Evolutionary conservation across 2,888 invertebrate species (phyloP).

Genomic region (Agrochola lychnidis): DNA sequence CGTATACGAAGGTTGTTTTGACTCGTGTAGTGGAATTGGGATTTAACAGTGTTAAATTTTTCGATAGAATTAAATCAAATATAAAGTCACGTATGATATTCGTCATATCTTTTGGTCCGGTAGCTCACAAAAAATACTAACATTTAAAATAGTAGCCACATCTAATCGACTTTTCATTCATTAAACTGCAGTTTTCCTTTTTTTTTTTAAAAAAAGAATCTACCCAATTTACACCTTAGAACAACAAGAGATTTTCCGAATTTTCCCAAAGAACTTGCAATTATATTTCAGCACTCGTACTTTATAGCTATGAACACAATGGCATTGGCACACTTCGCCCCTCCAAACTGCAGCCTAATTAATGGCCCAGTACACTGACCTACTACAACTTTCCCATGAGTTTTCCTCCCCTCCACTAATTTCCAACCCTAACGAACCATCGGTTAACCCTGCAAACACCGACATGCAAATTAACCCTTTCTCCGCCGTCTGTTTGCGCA

Average conservation of each 20-base stretch:
- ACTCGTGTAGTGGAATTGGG: neutral
- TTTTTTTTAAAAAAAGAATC: neutral
- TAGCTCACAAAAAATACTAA: neutral
- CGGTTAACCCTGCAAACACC: slow-evolving; percentile 88
- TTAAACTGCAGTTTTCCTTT: neutral
- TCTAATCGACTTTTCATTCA: neutral
- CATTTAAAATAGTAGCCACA: no score
- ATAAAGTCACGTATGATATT: neutral
- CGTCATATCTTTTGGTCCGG: neutral
- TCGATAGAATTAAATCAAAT: no score
- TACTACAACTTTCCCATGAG: slow-evolving; percentile 87
- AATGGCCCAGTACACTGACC: slow-evolving; percentile 79
- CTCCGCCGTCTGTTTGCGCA: slow-evolving; percentile 85
- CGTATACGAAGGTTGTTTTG: neutral
- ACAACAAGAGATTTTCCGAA: neutral
- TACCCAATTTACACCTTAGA: neutral
- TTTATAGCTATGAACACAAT: neutral
- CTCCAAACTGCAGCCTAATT: slow-evolving; percentile 45
- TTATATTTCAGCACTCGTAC: no score
- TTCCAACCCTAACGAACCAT: slow-evolving; percentile 88
- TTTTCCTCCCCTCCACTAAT: slow-evolving; percentile 85
- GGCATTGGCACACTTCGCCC: slow-evolving; percentile 48
- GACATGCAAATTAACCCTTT: slow-evolving; percentile 91
- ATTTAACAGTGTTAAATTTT: neutral
- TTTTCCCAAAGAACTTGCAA: neutral